phyloP scores from a whole-genome alignment of 2,797 vertebrate species.

The Spinibarbus caldwelli region DNA sequence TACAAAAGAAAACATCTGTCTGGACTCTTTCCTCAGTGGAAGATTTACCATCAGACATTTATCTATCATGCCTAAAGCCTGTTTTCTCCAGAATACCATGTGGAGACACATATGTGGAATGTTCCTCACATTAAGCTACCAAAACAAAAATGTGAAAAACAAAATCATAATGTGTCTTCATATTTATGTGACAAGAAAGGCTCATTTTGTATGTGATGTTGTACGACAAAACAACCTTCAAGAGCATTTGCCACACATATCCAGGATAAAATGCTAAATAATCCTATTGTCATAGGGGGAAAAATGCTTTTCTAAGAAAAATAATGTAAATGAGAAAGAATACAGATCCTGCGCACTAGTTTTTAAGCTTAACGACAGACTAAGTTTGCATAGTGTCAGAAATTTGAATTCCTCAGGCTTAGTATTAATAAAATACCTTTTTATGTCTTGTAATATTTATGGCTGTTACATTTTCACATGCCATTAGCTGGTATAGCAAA shows the following conservation, averaged over 20 bases:
- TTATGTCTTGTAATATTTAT: not conserved
- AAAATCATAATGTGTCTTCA: slow-evolving; percentile 8
- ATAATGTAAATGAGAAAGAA: not conserved
- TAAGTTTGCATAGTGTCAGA: not conserved
- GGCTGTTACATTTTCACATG: not conserved
- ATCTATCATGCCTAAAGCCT: slow-evolving; percentile 17
- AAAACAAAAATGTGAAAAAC: slow-evolving; percentile 14
- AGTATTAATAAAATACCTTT: not conserved
- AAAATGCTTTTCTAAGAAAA: not conserved
- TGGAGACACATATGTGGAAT: slow-evolving; percentile 20
- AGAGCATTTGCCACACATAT: not conserved
- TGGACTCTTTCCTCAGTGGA: not conserved
- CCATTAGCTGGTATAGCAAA: not conserved
- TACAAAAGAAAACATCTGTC: slow-evolving; percentile 33
- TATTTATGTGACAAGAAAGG: not conserved
- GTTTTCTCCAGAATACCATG: slow-evolving; percentile 7
- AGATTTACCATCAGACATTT: slow-evolving; percentile 2
- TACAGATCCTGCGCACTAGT: not conserved
- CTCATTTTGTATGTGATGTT: slow-evolving; percentile 2
- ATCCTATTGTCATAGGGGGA: not conserved
- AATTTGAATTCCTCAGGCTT: not conserved
- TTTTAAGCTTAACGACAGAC: not conserved
- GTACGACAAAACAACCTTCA: not conserved
- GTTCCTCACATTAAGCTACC: slow-evolving; percentile 15
- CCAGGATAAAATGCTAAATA: not conserved